These are phyloP conservation scores for Leptocoma aspasia DNA, from an alignment of 2,113 vertebrate genomes.

Conservation along the genomic window DNA sequence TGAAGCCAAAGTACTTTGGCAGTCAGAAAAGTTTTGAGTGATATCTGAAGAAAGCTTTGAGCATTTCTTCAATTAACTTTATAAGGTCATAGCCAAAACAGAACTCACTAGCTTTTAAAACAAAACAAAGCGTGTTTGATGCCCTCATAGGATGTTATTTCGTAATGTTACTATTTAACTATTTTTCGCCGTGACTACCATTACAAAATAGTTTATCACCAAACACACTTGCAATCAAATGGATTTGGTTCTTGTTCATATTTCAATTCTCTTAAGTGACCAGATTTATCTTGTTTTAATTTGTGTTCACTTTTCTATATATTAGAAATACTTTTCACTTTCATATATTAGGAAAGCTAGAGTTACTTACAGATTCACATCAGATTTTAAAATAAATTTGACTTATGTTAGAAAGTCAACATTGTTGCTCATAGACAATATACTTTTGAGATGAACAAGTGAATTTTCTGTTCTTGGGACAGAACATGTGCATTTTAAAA, in stretches of 20 bases:
- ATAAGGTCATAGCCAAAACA: background rate
- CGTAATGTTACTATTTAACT: background rate
- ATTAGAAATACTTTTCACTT: background rate
- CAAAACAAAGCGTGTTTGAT: background rate
- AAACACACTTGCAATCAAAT: background rate
- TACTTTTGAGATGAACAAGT: background rate
- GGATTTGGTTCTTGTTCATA: background rate
- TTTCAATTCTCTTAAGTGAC: background rate
- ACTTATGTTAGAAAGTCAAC: background rate
- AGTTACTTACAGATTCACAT: background rate
- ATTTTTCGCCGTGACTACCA: background rate
- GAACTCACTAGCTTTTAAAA: background rate
- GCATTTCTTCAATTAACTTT: background rate
- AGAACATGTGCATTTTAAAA: background rate
- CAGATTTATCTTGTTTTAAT: background rate
- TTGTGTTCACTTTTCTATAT: background rate
- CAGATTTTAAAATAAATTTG: background rate
- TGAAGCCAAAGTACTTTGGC: slow-evolving; percentile 19
- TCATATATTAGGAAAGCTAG: background rate
- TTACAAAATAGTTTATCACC: background rate
- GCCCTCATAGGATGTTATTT: background rate
- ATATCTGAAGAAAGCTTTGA: background rate
- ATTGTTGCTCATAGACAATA: background rate
- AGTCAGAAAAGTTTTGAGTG: background rate
- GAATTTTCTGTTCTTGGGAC: background rate